Conservation (phyloP, 2,888 invertebrate species). For the Nymphalis polychloros region DNA sequence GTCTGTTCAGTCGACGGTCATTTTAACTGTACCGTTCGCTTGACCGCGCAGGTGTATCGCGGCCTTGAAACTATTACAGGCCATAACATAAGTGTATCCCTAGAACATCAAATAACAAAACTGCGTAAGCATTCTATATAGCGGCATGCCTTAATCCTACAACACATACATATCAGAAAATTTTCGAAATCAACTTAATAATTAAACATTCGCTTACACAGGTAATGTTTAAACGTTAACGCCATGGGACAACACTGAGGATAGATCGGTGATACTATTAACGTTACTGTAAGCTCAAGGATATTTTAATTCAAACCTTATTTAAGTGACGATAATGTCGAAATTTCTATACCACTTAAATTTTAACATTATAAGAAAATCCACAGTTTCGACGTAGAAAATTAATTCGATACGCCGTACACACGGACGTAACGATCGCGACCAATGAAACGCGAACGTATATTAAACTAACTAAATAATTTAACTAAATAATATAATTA, state of each 20-base stretch:
- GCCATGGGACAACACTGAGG: slow-evolving; percentile 10
- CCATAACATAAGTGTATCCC: slow-evolving; percentile 6
- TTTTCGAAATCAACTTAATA: slow-evolving; percentile 6
- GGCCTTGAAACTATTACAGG: neutral
- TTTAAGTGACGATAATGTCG: neutral
- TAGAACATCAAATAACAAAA: slow-evolving; percentile 20
- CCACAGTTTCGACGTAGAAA: neutral
- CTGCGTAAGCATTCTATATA: slow-evolving; percentile 18
- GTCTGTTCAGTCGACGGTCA: neutral
- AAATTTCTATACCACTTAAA: neutral
- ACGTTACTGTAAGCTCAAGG: neutral
- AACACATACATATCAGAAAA: slow-evolving; percentile 18
- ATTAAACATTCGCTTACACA: slow-evolving; percentile 5
- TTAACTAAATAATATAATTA: slow-evolving; percentile 44
- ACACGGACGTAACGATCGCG: neutral
- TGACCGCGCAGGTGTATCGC: neutral
- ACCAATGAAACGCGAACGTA: neutral
- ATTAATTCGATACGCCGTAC: neutral
- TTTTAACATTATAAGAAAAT: neutral
- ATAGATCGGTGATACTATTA: slow-evolving; percentile 1
- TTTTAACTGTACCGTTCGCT: neutral
- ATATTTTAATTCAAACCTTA: slow-evolving; percentile 3
- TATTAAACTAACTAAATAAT: slow-evolving; percentile 43
- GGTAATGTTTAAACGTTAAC: slow-evolving; percentile 1
- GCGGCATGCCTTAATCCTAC: slow-evolving; percentile 19